Conservation (phyloP, 2,888 invertebrate genomes). For the Drosophila fulvimacula region DNA sequence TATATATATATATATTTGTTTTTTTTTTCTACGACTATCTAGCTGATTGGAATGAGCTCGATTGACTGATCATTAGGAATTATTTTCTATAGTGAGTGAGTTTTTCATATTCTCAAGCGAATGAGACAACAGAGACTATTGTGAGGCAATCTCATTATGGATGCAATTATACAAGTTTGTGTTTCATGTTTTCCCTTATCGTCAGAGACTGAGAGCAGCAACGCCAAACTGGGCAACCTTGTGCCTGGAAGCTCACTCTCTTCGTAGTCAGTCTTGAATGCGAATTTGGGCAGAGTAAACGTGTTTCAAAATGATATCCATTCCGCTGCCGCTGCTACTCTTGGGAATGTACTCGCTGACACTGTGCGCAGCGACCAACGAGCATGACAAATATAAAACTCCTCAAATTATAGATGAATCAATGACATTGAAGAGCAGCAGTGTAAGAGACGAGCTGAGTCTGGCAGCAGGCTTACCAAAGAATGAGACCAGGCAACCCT, state of each 20-base stretch:
- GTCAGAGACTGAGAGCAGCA: conserved; percentile 26
- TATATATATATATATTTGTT: background rate
- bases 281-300: conserved; percentile 56
- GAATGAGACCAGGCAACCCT: background rate
- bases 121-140: conserved; percentile 14
- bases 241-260: conserved; percentile 7
- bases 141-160: conserved; percentile 35
- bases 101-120: conserved; percentile 16
- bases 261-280: conserved; percentile 49
- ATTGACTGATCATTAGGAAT: background rate
- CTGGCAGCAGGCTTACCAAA: background rate
- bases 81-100: conserved; percentile 17
- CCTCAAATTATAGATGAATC: conserved; percentile 25
- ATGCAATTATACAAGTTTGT: conserved; percentile 60
- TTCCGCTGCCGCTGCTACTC: conserved; percentile 27
- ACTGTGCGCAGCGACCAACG: conserved; percentile 8
- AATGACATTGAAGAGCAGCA: background rate
- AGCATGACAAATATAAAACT: conserved; percentile 25
- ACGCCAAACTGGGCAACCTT: conserved; percentile 7
- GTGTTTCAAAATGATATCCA: conserved; percentile 55
- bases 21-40: background rate
- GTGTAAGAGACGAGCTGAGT: background rate
- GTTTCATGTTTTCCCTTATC: conserved; percentile 63
- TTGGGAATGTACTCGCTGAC: conserved; percentile 32
- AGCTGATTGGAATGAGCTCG: background rate